Percentiles rank a stretch among this genome's conserved stretches.
These are phyloP conservation scores for Dryadula phaetusa DNA, from an alignment of 2,888 invertebrate species.

Conservation along the genomic window DNA sequence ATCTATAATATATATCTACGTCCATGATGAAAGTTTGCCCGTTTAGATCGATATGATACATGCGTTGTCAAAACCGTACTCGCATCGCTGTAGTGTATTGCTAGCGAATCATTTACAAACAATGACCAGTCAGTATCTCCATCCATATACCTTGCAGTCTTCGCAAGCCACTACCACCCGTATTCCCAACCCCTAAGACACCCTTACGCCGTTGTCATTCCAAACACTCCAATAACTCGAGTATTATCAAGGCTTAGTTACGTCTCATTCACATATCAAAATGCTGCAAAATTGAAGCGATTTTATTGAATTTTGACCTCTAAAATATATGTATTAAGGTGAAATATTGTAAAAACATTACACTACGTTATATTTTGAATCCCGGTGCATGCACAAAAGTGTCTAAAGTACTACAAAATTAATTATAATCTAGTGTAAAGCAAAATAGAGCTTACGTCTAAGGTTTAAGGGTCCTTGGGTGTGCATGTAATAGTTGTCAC, in stretches of 20 bases:
- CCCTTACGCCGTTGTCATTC: conserved; percentile 34
- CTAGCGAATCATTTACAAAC: conserved; percentile 50
- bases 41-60: conserved; percentile 36
- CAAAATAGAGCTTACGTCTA: conserved; percentile 62
- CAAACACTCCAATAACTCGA: conserved; percentile 56
- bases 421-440: conserved; percentile 53
- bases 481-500: conserved; percentile 52
- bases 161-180: conserved; percentile 40
- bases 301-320: conserved; percentile 15
- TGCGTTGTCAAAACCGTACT: conserved; percentile 22
- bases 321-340: conserved; percentile 6
- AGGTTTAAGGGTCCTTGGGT: conserved; percentile 54
- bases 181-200: conserved; percentile 24
- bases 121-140: conserved; percentile 59
- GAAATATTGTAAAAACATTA: conserved; percentile 9
- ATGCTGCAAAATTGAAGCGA: conserved; percentile 10
- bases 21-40: not conserved
- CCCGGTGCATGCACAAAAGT: conserved; percentile 48
- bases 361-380: conserved; percentile 34
- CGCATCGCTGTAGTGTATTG: conserved; percentile 25
- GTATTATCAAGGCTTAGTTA: conserved; percentile 69
- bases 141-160: conserved; percentile 52
- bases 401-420: conserved; percentile 61
- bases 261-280: conserved; percentile 41
- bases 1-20: not conserved